These are phyloP conservation scores for Bos javanicus DNA, from an alignment of 2,113 vertebrate genomes.

Conservation along the genomic window DNA sequence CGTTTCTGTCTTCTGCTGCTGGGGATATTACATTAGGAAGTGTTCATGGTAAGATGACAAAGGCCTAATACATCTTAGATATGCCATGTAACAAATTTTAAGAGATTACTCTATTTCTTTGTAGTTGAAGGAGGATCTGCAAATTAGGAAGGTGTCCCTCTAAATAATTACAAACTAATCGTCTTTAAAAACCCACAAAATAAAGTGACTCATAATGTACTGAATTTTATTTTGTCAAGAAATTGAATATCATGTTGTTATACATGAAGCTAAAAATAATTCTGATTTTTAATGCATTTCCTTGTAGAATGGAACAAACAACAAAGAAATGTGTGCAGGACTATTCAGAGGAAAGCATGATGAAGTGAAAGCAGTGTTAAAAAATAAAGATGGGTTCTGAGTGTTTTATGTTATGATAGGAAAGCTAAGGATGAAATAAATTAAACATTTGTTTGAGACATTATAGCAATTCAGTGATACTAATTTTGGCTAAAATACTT, in stretches of 20 bases:
- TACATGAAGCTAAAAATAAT: slow-evolving; percentile 19
- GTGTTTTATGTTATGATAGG: background rate
- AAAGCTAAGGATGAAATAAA: background rate
- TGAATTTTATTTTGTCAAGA: background rate
- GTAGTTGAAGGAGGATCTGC: background rate
- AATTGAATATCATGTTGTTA: background rate
- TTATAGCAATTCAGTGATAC: background rate
- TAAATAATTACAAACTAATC: background rate
- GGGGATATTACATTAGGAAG: slow-evolving; percentile 91
- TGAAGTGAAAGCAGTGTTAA: slow-evolving; percentile 17
- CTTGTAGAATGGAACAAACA: background rate
- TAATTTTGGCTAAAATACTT: slow-evolving; percentile 39
- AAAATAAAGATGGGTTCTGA: slow-evolving; percentile 18
- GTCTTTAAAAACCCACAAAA: background rate
- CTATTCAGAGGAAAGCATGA: background rate
- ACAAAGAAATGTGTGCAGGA: background rate
- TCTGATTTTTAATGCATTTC: slow-evolving; percentile 33
- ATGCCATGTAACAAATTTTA: background rate
- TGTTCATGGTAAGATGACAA: slow-evolving; percentile 89
- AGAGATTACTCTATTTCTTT: background rate
- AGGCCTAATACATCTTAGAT: background rate
- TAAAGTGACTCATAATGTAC: slow-evolving; percentile 4
- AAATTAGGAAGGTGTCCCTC: background rate
- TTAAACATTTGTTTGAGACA: background rate
- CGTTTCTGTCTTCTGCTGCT: slow-evolving; percentile 84